Evolutionary conservation across 2,888 invertebrate genomes (phyloP).

Genomic region (Holacanthella duospinosa): DNA sequence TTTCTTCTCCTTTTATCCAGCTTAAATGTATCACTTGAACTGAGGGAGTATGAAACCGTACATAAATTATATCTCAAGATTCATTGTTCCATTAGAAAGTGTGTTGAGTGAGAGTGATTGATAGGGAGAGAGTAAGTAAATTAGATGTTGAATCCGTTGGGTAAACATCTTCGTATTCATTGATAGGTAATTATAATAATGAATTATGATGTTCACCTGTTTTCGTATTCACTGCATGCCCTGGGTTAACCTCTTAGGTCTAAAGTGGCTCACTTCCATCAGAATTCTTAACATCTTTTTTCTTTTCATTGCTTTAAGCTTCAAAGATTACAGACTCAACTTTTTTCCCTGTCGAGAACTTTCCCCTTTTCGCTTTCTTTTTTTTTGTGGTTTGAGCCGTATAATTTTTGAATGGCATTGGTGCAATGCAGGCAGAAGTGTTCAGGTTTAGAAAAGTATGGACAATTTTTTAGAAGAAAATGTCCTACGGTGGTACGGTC

Average conservation of each 20-base stretch:
- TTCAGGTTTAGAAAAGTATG: background rate
- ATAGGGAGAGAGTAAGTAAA: background rate
- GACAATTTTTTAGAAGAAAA: background rate
- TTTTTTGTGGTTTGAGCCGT: background rate
- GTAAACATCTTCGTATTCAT: background rate
- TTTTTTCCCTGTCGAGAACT: background rate
- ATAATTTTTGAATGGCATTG: background rate
- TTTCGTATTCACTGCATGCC: background rate
- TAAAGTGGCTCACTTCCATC: background rate
- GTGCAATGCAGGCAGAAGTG: background rate
- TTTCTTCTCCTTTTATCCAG: background rate
- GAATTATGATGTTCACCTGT: background rate
- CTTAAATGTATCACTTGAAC: conserved; percentile 6
- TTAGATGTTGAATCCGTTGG: background rate
- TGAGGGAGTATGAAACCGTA: background rate
- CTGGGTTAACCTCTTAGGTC: background rate
- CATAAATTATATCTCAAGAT: conserved; percentile 9
- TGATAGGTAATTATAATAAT: background rate
- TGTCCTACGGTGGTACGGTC: background rate
- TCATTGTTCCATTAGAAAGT: conserved; percentile 11
- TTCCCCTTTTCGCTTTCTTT: background rate
- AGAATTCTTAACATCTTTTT: background rate
- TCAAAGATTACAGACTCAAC: background rate
- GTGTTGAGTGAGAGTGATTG: background rate
- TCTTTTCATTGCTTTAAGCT: conserved; percentile 3